Conservation (phyloP, 2,113 vertebrate genomes). For the Candoia aspera region DNA sequence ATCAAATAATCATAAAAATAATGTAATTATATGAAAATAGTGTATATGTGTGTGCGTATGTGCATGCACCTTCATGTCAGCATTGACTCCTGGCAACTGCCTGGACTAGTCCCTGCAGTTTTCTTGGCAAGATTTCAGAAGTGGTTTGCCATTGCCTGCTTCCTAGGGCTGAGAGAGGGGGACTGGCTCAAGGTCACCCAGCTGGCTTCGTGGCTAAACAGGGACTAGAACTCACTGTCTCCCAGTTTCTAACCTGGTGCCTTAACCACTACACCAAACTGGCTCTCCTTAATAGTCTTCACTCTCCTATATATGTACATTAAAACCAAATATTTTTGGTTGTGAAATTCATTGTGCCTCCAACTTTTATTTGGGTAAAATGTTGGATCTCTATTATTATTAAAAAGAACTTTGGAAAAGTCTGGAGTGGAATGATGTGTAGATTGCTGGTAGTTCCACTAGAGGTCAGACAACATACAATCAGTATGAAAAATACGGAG, state of each 20-base stretch:
- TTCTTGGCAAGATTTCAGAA: not conserved
- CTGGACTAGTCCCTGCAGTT: not conserved
- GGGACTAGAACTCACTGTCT: not conserved
- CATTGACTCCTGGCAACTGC: not conserved
- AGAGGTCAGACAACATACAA: constrained; percentile 1
- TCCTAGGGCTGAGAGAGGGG: not conserved
- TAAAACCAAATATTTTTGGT: not conserved
- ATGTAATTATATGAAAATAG: too few species aligned
- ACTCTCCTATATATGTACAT: not conserved
- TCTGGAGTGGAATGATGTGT: not conserved
- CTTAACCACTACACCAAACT: not conserved
- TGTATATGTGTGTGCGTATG: too few species aligned
- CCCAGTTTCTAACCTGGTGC: not conserved
- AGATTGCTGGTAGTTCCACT: not conserved
- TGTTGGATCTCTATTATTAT: not conserved
- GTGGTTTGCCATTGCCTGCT: not conserved
- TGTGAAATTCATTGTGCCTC: not conserved
- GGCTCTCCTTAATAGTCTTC: not conserved
- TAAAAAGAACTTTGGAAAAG: not conserved
- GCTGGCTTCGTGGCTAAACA: not conserved
- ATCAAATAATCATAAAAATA: too few species aligned
- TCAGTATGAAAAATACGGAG: not conserved
- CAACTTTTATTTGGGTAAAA: not conserved
- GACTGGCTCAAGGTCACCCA: not conserved
- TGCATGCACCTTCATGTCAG: not conserved